Evolutionary conservation across 2,888 invertebrate genomes (phyloP).

Genomic region (Sinohyriopsis cumingii): DNA sequence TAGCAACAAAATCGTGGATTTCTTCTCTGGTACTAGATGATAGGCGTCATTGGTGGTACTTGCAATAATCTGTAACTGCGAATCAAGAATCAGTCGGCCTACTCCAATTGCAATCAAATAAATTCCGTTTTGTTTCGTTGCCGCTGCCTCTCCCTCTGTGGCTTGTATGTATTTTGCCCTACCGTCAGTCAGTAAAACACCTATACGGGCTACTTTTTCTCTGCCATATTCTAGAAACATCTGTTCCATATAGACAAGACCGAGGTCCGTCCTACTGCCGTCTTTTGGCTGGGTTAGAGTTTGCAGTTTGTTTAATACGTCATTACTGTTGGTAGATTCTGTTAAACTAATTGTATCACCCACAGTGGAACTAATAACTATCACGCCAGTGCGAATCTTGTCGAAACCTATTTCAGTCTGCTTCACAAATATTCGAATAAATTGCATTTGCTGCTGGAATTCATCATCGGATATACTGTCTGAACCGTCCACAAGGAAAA

Average conservation of each 20-base stretch:
- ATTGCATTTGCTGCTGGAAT: slow-evolving; percentile 27
- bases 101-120: slow-evolving; percentile 39
- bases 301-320: slow-evolving; percentile 10
- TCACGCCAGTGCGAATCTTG: slow-evolving; percentile 23
- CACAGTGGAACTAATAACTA: slow-evolving; percentile 31
- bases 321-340: slow-evolving; percentile 7
- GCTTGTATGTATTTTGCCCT: slow-evolving; percentile 35
- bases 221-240: slow-evolving; percentile 31
- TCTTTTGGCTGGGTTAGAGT: slow-evolving; percentile 32
- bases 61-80: slow-evolving; percentile 26
- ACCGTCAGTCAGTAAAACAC: slow-evolving; percentile 38
- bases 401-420: slow-evolving; percentile 20
- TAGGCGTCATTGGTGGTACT: slow-evolving; percentile 30
- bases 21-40: slow-evolving; percentile 22
- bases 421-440: slow-evolving; percentile 24
- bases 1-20: slow-evolving; percentile 22
- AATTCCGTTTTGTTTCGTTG: slow-evolving; percentile 34
- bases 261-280: slow-evolving; percentile 33
- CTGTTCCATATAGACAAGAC: slow-evolving; percentile 33
- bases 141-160: slow-evolving; percentile 32
- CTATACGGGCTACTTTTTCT: slow-evolving; percentile 24
- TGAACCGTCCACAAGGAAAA: slow-evolving; percentile 37
- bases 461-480: slow-evolving; percentile 39
- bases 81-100: slow-evolving; percentile 32
- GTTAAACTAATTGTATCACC: slow-evolving; percentile 20